Percentiles rank a stretch among this genome's conserved stretches.
These are phyloP conservation scores for Nesometra sesokonis DNA, from an alignment of 35 echinoderm and acorn worm genomes.

Conservation along the genomic window DNA sequence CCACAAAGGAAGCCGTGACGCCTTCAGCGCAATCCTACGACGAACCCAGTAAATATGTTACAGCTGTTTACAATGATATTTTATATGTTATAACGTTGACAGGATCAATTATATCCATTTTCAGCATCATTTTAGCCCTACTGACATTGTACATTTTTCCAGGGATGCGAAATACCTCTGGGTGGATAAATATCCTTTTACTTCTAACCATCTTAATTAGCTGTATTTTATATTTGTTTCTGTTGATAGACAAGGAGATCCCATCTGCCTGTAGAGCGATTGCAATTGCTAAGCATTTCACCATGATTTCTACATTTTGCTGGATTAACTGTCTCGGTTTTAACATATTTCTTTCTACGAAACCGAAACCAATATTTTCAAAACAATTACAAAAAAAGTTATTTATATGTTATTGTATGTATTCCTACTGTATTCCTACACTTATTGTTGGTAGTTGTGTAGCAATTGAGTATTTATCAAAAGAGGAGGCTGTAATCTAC, in stretches of 20 bases:
- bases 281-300: not conserved
- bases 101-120: not conserved
- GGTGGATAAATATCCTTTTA: not conserved
- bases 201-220: not conserved
- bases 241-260: not conserved
- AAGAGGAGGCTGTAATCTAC: not conserved
- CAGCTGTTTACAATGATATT: not conserved
- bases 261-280: not conserved
- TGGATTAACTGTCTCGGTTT: not conserved
- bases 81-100: not conserved
- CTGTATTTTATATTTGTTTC: not conserved
- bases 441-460: not conserved
- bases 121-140: not conserved
- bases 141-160: not conserved
- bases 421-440: not conserved
- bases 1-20: not conserved
- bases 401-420: not conserved
- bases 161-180: not conserved
- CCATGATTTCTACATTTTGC: not conserved
- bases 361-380: not conserved
- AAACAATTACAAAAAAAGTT: not conserved
- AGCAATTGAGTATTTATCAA: not conserved
- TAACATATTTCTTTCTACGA: not conserved
- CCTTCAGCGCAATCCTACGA: not conserved
- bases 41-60: not conserved